Evolutionary conservation across 2,113 vertebrate species (phyloP), one percentile per base, ranked within the genome.

Genomic region (Planiliza haematocheilus): DNA sequence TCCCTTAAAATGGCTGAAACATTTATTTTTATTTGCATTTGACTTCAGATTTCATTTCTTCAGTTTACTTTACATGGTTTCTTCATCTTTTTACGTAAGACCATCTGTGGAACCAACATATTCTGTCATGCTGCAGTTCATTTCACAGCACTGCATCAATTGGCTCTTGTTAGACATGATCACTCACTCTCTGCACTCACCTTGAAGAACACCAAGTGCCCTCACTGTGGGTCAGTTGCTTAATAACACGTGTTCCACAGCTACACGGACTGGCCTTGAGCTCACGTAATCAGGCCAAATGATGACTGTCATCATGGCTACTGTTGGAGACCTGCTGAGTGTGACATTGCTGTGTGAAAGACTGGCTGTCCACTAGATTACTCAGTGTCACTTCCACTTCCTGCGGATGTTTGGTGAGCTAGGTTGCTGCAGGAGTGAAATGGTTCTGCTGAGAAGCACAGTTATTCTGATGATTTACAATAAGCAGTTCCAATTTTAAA

Each of bases 271-370:
- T 24, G 36, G 49, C 9, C 45, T 42, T 1, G 4, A 51, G 58
- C 58, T 46, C 48, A 58, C 69, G 12, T 53, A 41, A 64, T 24
- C 30, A 13, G 38, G 52, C 53, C 46, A 42, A 69, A 60, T 78
- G 34, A 74, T 64, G 53, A 70, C 24, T 58, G 71, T 60, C 55
- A 64, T 68, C 46, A 52, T 2, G 7, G 17, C 60, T 5, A 1
- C 53, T 42, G 49, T 2, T 56, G 52, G 58, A 46, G 57, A 63
- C 52, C 20, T 16, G 37, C 36, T 50, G 13, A 13, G 1, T 58
- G 48, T 70, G 67, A 60, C 51, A 64, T 17, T n/a, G 11, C 21
- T 38, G 41, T 37, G 50, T 18, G 17, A 64, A 16, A 55, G n/a
- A 50, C 11, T 30, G 5, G 24, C 24, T 50, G 21, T 21, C n/a